Percentiles rank a stretch among this genome's conserved stretches.
phyloP scores from a whole-genome alignment of 2,113 vertebrate species.

The Columba janthina region DNA sequence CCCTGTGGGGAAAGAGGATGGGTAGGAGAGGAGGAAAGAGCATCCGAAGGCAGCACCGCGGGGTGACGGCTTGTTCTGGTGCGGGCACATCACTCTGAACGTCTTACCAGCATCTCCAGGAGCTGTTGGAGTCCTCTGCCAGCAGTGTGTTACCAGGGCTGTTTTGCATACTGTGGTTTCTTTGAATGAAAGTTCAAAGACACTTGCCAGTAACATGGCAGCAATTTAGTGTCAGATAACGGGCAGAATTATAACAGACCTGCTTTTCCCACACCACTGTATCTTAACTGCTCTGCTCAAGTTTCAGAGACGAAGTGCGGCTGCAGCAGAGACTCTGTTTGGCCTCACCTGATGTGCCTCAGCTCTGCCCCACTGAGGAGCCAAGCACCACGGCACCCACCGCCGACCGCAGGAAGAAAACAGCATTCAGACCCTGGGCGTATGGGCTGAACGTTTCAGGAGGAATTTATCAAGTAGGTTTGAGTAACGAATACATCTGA shows the following conservation, averaged over 20 bases:
- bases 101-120: not conserved
- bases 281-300: not conserved
- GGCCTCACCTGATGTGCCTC: not conserved
- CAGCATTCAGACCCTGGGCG: accelerated
- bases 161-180: not conserved
- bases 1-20: slow-evolving; percentile 42
- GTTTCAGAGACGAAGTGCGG: not conserved
- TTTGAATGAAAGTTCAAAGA: not conserved
- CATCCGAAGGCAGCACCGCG: not conserved
- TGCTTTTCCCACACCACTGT: not conserved
- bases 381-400: not conserved
- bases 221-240: accelerated
- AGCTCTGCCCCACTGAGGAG: not conserved
- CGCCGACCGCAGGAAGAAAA: accelerated
- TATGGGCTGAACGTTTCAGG: not conserved
- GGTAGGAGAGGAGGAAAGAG: not conserved
- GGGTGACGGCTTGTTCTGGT: not conserved
- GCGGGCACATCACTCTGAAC: not conserved
- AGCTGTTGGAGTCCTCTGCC: not conserved
- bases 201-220: no score
- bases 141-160: not conserved
- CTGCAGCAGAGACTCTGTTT: not conserved
- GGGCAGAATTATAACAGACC: not conserved
- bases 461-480: not conserved
- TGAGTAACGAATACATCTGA: not conserved